Evolutionary conservation across 2,113 vertebrate species (phyloP).

Genomic region (Heliornis fulica): DNA sequence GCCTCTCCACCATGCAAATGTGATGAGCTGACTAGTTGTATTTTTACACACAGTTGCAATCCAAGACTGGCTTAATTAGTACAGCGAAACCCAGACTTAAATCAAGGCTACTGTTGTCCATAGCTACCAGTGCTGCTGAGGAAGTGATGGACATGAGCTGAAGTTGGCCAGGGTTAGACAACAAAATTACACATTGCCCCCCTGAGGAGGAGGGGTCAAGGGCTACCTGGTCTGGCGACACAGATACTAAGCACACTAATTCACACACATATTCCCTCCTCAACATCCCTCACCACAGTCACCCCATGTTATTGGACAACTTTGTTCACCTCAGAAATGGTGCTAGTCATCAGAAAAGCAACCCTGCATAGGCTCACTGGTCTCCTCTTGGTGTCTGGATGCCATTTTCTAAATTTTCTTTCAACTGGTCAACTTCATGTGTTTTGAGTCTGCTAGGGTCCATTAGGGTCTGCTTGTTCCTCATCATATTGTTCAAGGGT

Average conservation of each 20-base stretch:
- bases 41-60: background rate
- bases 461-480: background rate
- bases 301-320: background rate
- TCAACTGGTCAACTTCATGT: background rate
- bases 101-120: background rate
- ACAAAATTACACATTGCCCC: background rate
- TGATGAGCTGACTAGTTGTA: background rate
- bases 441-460: background rate
- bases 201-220: background rate
- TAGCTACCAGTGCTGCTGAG: background rate
- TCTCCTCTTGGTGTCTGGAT: background rate
- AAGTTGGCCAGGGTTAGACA: background rate
- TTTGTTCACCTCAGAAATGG: background rate
- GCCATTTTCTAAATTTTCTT: background rate
- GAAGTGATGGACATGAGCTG: background rate
- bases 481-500: background rate
- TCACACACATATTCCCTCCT: background rate
- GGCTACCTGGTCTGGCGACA: background rate
- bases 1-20: background rate
- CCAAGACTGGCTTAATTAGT: background rate
- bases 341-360: background rate
- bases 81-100: background rate
- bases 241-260: background rate
- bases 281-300: background rate
- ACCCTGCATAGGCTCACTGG: background rate